Conservation (phyloP, 1,140 invertebrate species). For the Nasonia giraulti region DNA sequence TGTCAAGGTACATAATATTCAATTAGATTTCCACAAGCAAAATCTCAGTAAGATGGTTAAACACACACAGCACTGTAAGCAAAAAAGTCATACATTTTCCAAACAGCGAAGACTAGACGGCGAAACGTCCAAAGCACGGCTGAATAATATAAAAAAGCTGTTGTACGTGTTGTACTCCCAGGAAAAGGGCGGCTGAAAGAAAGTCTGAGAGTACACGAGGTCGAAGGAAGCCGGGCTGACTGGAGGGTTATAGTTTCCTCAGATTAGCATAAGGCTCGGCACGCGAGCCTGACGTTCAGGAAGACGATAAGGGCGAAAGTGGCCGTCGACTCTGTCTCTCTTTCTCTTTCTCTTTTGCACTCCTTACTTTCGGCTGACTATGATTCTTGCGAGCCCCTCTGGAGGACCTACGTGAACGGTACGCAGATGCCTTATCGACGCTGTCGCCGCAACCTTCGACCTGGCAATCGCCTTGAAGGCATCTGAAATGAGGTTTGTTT, state of each 20-base stretch:
- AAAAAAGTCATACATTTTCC: constrained; percentile 2
- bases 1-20: background rate
- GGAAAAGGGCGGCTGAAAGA: background rate
- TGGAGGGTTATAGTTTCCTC: constrained; percentile 62
- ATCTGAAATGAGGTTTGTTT: background rate
- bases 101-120: background rate
- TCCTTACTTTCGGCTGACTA: background rate
- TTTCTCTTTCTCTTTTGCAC: background rate
- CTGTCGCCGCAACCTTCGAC: constrained; percentile 1
- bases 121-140: background rate
- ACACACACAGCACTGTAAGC: background rate
- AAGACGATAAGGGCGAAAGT: constrained; percentile 70
- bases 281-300: constrained; percentile 70
- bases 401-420: background rate
- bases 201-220: constrained; percentile 21
- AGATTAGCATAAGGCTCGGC: constrained; percentile 71
- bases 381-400: background rate
- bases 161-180: background rate
- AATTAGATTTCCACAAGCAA: background rate
- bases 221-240: constrained; percentile 53
- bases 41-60: background rate
- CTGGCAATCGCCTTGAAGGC: background rate
- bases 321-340: constrained; percentile 21
- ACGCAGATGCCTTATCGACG: background rate
- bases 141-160: background rate